phyloP scores from a whole-genome alignment of 2,888 invertebrate genomes.

The Bedellia somnulentella region DNA sequence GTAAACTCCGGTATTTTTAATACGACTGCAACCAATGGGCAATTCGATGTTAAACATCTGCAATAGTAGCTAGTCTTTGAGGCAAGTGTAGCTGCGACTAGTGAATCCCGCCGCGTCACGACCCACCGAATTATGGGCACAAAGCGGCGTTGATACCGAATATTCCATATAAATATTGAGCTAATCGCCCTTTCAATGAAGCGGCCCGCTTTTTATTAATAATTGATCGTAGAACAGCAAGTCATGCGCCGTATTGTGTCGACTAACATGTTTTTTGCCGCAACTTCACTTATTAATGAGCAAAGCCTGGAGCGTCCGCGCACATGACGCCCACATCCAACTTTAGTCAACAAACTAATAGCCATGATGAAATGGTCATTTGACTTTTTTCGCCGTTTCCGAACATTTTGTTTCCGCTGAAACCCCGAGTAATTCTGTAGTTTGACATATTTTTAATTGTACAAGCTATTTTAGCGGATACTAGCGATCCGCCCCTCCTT shows the following conservation, averaged over 20 bases:
- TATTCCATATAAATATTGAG: slow-evolving; percentile 63
- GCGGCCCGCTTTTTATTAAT: slow-evolving; percentile 61
- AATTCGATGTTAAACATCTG: no score
- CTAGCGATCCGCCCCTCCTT: no score
- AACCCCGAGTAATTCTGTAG: no score
- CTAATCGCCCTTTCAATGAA: slow-evolving; percentile 62
- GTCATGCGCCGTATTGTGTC: slow-evolving; percentile 51
- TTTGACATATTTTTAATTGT: no score
- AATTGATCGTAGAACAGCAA: slow-evolving; percentile 55
- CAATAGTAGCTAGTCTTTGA: no score
- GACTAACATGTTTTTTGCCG: slow-evolving; percentile 51
- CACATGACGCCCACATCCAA: slow-evolving; percentile 47
- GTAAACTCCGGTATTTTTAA: no score
- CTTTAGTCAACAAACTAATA: slow-evolving; percentile 14
- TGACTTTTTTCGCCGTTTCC: no score
- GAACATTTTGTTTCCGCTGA: no score
- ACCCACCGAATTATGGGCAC: slow-evolving; percentile 57
- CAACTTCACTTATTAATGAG: slow-evolving; percentile 46
- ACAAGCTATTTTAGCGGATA: no score
- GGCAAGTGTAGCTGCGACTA: no score
- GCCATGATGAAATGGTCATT: no score
- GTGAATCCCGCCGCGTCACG: slow-evolving; percentile 46
- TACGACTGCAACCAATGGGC: no score
- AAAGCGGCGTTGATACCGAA: slow-evolving; percentile 61
- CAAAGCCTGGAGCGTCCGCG: slow-evolving; percentile 21